Base-by-base conservation (phyloP, 2,888 invertebrate species). In the Drosophila meridionalis region DNA sequence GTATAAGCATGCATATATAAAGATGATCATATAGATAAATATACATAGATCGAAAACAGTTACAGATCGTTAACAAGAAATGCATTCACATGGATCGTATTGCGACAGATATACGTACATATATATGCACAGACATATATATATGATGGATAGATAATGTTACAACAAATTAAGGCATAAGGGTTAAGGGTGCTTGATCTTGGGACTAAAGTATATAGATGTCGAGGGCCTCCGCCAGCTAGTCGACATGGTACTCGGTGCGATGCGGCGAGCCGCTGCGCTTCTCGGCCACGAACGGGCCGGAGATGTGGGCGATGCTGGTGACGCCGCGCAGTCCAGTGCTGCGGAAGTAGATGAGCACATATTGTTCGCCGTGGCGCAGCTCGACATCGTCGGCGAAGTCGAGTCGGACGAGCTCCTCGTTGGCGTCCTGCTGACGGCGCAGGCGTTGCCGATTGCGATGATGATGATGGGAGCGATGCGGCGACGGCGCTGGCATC, bases 301-400 rank as follows among this genome's bases (percentile, higher is more conserved):
- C 87, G 45, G 93, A 93, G 55, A 93, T 92, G 34, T 93, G 93
- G 48, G 91, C 85, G 28, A 93, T 71, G 42, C 93, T 92, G 47
- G 93, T 91, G 2, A 93, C 90, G 43, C 93, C 93, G n/a, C 93
- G 87, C 5, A 91, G 53, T 0, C 93, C 93, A 0, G 93, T 93
- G 76, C 92, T 93, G 79, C 93, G 93, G 76, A 93, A 93, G 75
- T 93, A 93, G 55, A 93, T 87, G 34, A 93, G 76, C 30, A 92
- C n/a, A 77, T 93, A 93, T 32, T 90, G 80, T 65, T 91, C 90
- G 50, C 90, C 92, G 38, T 92, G 89, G 1, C 87, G 86, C 45
- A 93, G 76, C 45, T 93, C 91, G 45, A 92, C 91, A 58, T 92
- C 92, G 58, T 93, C 93, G 9, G 92, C 91, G 68, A 93, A 93